Evolutionary conservation across 2,888 invertebrate species (phyloP).

Genomic region (Maniola hyperantus): DNA sequence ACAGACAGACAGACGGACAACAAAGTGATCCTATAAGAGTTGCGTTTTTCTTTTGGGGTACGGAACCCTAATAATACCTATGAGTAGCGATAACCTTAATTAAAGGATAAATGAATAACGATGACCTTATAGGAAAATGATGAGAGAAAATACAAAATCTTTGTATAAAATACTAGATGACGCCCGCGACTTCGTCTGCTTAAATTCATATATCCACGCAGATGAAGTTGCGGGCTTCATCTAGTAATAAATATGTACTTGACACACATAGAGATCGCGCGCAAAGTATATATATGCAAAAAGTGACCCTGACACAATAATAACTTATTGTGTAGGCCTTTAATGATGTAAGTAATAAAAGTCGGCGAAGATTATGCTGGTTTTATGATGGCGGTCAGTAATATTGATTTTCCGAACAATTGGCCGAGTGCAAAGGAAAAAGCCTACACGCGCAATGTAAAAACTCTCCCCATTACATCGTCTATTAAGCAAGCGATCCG

Average conservation of each 20-base stretch:
- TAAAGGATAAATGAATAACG: too few relatives aligned
- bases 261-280: conserved; percentile 20
- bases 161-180: too few relatives aligned
- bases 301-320: conserved; percentile 30
- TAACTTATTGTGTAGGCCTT: conserved; percentile 22
- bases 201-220: too few relatives aligned
- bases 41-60: too few relatives aligned
- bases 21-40: too few relatives aligned
- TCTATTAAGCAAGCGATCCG: conserved; percentile 50
- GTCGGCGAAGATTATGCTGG: conserved; percentile 14
- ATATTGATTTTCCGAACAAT: conserved; percentile 55
- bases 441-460: conserved; percentile 45
- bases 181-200: too few relatives aligned
- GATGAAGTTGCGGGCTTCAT: not conserved
- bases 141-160: too few relatives aligned
- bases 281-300: conserved; percentile 23
- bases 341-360: conserved; percentile 22
- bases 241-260: not conserved
- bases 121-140: too few relatives aligned
- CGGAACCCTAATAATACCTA: too few relatives aligned
- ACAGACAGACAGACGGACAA: too few relatives aligned
- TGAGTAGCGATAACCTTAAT: too few relatives aligned
- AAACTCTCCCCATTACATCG: conserved; percentile 47
- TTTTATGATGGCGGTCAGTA: conserved; percentile 15
- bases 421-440: conserved; percentile 48